Evolutionary conservation across 2,888 invertebrate species (phyloP), one percentile per base, ranked within the genome.

Genomic region (Andrena hattorfiana): DNA sequence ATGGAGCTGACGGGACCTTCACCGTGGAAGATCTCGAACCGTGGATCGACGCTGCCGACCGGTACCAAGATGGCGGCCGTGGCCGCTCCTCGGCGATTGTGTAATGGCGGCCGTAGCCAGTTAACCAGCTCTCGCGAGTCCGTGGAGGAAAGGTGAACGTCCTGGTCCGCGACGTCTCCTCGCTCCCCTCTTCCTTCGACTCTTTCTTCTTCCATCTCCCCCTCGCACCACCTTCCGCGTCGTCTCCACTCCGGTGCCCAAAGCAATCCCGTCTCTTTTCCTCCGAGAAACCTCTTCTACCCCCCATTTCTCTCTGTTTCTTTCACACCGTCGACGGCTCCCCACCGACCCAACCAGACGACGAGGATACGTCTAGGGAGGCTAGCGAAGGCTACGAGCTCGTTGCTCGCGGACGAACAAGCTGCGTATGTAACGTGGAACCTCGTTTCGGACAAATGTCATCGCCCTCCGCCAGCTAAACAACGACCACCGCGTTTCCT

Each of bases 11-110:
- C 56, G 71, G 72, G 87, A 89, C 88, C 85, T 87, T 90, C 90
- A 87, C 90, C 89, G 88, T 86, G 89, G 81, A 68, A 88, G 86
- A 90, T 85, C 88, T 90, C 87, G 90, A 89, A 87, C 89, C 87
- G 75, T 85, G 77, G 89, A 42, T 83, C 83, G 83, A 81, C 85
- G 85, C 77, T 42, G 84, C 73, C 81, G 85, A 83, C 87, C 87
- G 92, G 90, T 91, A 92, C 92, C 92, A 92, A 92, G 88, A 92
- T 92, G 92, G 92, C 92, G 86, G 10, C 56, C 23, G 20, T 26
- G 56, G 81, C 85, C 85, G 79, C 86, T 87, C 83, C 85, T 81
- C 83, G 84, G 83, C 90, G 93, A 93, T 93, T 93, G 93, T 93
- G 93, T 93, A 93, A 93, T 93, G 93, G 93, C 92, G 92, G 91